phyloP scores from a whole-genome alignment of 2,113 vertebrate species.

The Spea bombifrons region DNA sequence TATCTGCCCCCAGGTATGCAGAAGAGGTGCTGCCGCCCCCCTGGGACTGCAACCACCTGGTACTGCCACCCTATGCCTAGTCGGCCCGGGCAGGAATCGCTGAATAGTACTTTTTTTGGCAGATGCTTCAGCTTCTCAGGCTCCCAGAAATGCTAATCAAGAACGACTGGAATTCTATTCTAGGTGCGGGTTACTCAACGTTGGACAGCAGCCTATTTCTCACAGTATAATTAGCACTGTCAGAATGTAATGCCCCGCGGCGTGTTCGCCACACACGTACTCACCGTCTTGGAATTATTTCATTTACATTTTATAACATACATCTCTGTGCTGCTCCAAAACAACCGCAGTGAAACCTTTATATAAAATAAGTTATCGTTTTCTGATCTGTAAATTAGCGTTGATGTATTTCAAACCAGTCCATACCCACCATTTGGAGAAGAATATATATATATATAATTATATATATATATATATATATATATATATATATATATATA shows the following conservation, averaged over 20 bases:
- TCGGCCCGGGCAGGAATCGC: neutral
- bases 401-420: no score
- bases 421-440: no score
- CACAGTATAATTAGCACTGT: conserved; percentile 38
- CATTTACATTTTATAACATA: no score
- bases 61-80: neutral
- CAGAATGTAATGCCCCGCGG: conserved; percentile 28
- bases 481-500: no score
- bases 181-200: conserved; percentile 31
- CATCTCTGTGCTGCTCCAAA: no score
- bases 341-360: no score
- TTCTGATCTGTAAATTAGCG: no score
- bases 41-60: neutral
- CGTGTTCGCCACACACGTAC: conserved; percentile 2
- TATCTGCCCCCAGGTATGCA: no score
- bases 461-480: no score
- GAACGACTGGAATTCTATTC: conserved; percentile 7
- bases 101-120: conserved; percentile 1
- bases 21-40: neutral
- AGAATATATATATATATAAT: no score
- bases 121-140: conserved; percentile 7
- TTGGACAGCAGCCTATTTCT: conserved; percentile 25
- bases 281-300: no score
- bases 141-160: conserved; percentile 23
- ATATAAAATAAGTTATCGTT: no score